Conservation (phyloP, 1,140 invertebrate genomes). For the Rhagoletis zephyria region DNA sequence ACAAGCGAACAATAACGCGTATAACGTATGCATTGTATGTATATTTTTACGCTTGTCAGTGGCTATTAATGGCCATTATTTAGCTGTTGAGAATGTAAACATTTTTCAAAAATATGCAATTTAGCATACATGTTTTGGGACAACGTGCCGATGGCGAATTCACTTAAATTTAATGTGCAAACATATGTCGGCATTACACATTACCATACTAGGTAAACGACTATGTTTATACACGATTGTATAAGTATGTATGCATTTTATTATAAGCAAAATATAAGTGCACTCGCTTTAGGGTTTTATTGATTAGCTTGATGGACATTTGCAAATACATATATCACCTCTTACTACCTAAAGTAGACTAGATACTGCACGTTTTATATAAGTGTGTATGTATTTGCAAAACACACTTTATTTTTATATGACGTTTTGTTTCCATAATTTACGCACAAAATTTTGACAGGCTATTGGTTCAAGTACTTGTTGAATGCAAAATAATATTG, state of each 20-base stretch:
- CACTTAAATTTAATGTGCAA: background rate
- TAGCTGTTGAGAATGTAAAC: conserved; percentile 14
- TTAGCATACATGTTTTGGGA: background rate
- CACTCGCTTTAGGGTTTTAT: too few relatives aligned
- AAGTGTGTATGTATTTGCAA: background rate
- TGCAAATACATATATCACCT: too few relatives aligned
- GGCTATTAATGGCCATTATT: conserved; percentile 11
- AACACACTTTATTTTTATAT: background rate
- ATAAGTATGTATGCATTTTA: too few relatives aligned
- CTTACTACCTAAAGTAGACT: too few relatives aligned
- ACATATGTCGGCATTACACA: too few relatives aligned
- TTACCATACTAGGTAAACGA: too few relatives aligned
- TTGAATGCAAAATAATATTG: too few relatives aligned
- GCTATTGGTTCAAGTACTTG: too few relatives aligned
- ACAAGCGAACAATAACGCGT: background rate
- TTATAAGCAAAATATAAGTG: too few relatives aligned
- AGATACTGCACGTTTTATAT: too few relatives aligned
- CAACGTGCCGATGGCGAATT: background rate
- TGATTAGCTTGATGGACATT: too few relatives aligned
- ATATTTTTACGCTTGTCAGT: background rate
- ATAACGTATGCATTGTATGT: background rate
- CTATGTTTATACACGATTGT: too few relatives aligned
- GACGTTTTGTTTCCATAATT: background rate
- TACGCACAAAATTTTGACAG: background rate
- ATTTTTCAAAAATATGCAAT: background rate